Conservation (phyloP, 2,797 vertebrate genomes). For the Staurois parvus region DNA sequence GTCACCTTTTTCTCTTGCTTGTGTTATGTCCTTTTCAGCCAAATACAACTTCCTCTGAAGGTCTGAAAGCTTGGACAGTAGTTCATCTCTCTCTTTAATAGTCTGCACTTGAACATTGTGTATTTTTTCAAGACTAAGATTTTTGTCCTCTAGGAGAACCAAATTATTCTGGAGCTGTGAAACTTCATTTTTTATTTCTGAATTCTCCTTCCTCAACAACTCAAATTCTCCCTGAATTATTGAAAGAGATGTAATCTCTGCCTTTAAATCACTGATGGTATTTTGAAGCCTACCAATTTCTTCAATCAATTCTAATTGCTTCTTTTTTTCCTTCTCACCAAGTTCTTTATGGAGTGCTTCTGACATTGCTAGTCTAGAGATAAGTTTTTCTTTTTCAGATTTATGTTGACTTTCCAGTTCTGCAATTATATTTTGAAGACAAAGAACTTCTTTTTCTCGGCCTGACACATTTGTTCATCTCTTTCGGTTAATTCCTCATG, state of each 20-base stretch:
- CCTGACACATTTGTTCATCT: constrained; percentile 68
- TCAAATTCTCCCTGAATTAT: constrained; percentile 61
- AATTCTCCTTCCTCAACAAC: constrained; percentile 59
- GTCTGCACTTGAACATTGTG: constrained; percentile 69
- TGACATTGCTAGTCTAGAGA: constrained; percentile 68
- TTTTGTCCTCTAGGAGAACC: constrained; percentile 67
- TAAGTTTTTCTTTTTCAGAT: constrained; percentile 76
- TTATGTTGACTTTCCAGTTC: constrained; percentile 75
- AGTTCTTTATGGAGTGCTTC: constrained; percentile 71
- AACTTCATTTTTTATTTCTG: constrained; percentile 63
- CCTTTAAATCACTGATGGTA: constrained; percentile 74
- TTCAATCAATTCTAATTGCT: constrained; percentile 73
- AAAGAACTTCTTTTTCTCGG: constrained; percentile 69
- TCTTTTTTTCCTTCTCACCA: constrained; percentile 68
- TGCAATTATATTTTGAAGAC: constrained; percentile 72
- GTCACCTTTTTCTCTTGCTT: constrained; percentile 68
- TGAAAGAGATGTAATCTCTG: constrained; percentile 52
- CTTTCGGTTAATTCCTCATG: constrained; percentile 74
- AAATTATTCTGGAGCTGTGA: constrained; percentile 64
- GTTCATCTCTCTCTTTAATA: constrained; percentile 69
- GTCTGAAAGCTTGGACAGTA: constrained; percentile 34
- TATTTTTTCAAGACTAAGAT: constrained; percentile 68
- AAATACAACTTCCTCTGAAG: background rate
- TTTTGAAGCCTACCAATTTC: constrained; percentile 75
- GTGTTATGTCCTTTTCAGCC: constrained; percentile 12